A percentile compares a stretch with the other conserved stretches of the same genome.
These are phyloP conservation scores for Eumaeus atala DNA, from an alignment of 1,140 invertebrate species.

Conservation along the genomic window DNA sequence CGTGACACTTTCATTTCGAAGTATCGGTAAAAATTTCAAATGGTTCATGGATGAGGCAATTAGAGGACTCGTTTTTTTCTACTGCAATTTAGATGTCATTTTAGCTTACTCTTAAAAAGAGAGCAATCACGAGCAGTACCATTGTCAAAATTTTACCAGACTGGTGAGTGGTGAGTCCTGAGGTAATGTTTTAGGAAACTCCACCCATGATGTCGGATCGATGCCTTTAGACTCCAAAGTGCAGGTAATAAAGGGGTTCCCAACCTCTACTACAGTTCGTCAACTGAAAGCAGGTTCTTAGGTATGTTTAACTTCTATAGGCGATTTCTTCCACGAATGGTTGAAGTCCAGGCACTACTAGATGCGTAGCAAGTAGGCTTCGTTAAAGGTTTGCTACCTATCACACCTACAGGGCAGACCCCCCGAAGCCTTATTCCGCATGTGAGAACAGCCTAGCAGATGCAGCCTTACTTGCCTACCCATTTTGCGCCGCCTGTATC, in stretches of 20 bases:
- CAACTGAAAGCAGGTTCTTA: background rate
- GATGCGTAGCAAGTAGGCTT: background rate
- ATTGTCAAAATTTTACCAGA: background rate
- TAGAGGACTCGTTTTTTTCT: conserved; percentile 8
- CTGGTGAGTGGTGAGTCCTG: background rate
- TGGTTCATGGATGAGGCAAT: conserved; percentile 15
- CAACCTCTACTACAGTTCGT: background rate
- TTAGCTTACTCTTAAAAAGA: conserved; percentile 1
- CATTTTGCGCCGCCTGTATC: too few species aligned
- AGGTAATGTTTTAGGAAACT: conserved; percentile 4
- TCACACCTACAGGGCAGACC: background rate
- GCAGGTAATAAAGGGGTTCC: background rate
- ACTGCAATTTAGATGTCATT: conserved; percentile 5
- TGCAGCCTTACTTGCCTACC: background rate
- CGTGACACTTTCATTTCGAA: conserved; percentile 14
- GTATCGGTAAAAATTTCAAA: conserved; percentile 15
- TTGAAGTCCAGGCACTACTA: background rate
- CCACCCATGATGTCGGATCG: background rate
- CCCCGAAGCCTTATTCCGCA: background rate
- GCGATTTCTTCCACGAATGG: conserved; percentile 1
- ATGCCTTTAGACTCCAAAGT: background rate
- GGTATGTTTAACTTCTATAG: conserved; percentile 1
- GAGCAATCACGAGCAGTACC: background rate
- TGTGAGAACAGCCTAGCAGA: background rate
- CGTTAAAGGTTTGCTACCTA: background rate